These are phyloP conservation scores for Amphilophus citrinellus DNA, from an alignment of 2,113 vertebrate species.

Conservation along the genomic window DNA sequence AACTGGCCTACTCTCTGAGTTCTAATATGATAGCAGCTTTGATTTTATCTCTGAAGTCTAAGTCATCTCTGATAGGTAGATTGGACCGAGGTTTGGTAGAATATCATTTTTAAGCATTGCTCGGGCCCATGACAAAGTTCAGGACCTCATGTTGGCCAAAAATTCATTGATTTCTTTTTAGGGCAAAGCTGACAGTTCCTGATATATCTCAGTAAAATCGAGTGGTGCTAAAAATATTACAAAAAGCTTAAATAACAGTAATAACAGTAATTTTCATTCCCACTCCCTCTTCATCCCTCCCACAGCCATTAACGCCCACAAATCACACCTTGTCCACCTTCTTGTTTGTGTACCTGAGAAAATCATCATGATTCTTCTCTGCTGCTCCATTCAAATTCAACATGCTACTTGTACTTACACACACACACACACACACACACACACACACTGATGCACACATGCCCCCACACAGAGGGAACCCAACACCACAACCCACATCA, in stretches of 20 bases:
- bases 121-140: too few species aligned
- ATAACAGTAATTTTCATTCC: constrained; percentile 13
- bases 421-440: neutral
- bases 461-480: constrained; percentile 31
- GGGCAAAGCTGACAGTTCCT: too few species aligned
- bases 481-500: constrained; percentile 53
- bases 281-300: constrained; percentile 6
- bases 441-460: neutral
- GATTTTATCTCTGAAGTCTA: neutral
- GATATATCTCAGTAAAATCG: neutral
- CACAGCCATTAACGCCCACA: constrained; percentile 13
- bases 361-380: constrained; percentile 35
- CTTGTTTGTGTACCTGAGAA: constrained; percentile 31
- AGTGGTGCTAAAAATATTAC: constrained; percentile 2
- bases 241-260: neutral
- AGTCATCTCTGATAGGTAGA: neutral
- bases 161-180: too few species aligned
- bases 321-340: constrained; percentile 42
- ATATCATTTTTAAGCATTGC: too few species aligned
- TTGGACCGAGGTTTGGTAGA: too few species aligned
- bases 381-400: constrained; percentile 39
- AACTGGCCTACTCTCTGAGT: neutral
- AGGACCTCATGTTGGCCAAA: too few species aligned
- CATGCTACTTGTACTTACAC: neutral
- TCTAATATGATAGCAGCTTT: neutral